A percentile compares a stretch with the other conserved stretches of the same genome.
Evolutionary conservation across 2,888 invertebrate species (phyloP).

Genomic region (Microplitis deprimator): DNA sequence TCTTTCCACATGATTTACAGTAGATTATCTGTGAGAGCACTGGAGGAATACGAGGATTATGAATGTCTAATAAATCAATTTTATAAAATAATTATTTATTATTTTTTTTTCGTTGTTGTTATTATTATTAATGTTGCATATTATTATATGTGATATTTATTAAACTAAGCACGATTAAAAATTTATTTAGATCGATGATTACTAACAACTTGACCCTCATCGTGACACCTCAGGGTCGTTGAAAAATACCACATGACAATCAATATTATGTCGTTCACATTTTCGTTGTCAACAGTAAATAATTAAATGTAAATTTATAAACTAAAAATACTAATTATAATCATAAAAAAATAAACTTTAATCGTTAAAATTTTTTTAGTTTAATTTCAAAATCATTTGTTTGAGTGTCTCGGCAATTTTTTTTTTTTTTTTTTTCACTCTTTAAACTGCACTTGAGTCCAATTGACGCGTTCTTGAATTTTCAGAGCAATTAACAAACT

Average conservation of each 20-base stretch:
- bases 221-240: slow-evolving; percentile 50
- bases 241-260: slow-evolving; percentile 50
- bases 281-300: slow-evolving; percentile 34
- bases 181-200: slow-evolving; percentile 36
- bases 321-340: slow-evolving; percentile 20
- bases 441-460: slow-evolving; percentile 1
- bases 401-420: not conserved
- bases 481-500: slow-evolving; percentile 2
- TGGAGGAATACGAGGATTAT: too few relatives aligned
- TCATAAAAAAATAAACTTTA: not conserved
- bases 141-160: slow-evolving; percentile 15
- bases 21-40: too few relatives aligned
- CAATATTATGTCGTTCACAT: slow-evolving; percentile 55
- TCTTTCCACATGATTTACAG: too few relatives aligned
- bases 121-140: not conserved
- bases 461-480: slow-evolving; percentile 6
- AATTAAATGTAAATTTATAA: not conserved
- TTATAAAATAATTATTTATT: too few relatives aligned
- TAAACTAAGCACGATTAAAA: slow-evolving; percentile 17
- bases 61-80: too few relatives aligned
- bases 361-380: not conserved
- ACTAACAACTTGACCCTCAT: slow-evolving; percentile 50
- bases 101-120: not conserved
- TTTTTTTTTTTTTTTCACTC: not conserved
- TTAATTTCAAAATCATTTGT: not conserved